Evolutionary conservation across 2,888 invertebrate genomes (phyloP).

Genomic region (Epicampocera succincta): DNA sequence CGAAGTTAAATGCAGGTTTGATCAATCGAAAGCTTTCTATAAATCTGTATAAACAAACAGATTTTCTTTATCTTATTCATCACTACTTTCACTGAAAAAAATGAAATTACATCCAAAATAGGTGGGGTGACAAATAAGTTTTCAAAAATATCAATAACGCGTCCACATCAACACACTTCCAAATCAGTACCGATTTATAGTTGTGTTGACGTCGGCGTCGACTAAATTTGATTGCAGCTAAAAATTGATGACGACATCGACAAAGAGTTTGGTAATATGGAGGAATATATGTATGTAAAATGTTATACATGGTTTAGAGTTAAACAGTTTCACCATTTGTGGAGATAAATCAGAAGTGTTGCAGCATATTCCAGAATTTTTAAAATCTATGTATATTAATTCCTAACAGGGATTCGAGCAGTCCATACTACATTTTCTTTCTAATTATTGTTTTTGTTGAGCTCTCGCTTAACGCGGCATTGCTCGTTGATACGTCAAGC

Average conservation of each 20-base stretch:
- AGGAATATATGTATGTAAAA: too few relatives aligned
- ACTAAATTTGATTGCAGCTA: background rate
- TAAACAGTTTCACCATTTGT: too few relatives aligned
- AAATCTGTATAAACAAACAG: conserved; percentile 10
- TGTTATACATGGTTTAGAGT: too few relatives aligned
- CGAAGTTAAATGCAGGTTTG: conserved; percentile 2
- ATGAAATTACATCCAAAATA: background rate
- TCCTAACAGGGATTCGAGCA: too few relatives aligned
- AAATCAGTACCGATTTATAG: background rate
- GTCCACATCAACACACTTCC: background rate
- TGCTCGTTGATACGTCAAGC: too few relatives aligned
- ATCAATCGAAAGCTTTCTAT: background rate
- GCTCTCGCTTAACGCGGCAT: too few relatives aligned
- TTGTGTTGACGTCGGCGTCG: background rate
- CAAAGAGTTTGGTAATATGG: background rate
- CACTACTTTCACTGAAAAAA: conserved; percentile 4
- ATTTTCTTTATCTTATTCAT: conserved; percentile 5
- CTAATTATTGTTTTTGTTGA: too few relatives aligned
- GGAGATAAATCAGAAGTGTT: too few relatives aligned
- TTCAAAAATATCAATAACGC: background rate
- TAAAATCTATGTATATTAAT: too few relatives aligned
- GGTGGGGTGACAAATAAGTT: background rate
- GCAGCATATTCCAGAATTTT: too few relatives aligned
- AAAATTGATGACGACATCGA: background rate
- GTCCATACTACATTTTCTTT: too few relatives aligned